Evolutionary conservation across 2,888 invertebrate genomes (phyloP).

Genomic region (Torymus aiolomorphi): DNA sequence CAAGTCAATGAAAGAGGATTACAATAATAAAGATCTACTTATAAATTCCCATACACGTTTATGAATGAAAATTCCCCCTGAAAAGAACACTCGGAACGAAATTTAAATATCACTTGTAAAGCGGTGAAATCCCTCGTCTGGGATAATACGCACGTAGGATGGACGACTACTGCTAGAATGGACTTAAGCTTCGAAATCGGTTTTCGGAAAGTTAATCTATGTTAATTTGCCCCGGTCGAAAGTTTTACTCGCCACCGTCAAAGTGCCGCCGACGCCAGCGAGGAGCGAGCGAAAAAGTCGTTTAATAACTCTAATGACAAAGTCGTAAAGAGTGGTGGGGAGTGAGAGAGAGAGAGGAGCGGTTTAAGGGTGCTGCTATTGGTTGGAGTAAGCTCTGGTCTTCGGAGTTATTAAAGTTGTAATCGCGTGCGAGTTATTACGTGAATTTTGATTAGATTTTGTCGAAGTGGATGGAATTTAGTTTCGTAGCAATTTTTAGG

Average conservation of each 20-base stretch:
- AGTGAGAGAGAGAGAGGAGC: no score
- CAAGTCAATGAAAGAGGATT: no score
- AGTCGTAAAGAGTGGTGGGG: neutral
- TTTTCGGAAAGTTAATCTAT: constrained; percentile 13
- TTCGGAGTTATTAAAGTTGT: no score
- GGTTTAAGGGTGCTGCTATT: no score
- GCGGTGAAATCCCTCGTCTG: neutral
- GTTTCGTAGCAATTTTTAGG: no score
- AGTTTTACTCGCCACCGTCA: neutral
- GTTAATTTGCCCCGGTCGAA: neutral
- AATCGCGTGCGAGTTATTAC: no score
- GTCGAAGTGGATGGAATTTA: neutral
- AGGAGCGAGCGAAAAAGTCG: neutral
- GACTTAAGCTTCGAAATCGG: neutral
- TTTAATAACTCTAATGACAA: neutral
- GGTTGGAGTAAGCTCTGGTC: no score
- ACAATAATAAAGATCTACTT: no score
- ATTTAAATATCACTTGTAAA: constrained; percentile 9
- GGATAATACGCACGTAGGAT: neutral
- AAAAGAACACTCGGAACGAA: neutral
- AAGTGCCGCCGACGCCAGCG: neutral
- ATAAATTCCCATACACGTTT: no score
- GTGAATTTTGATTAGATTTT: no score
- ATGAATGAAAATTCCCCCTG: no score
- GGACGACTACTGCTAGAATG: neutral